phyloP scores from a whole-genome alignment of 2,888 invertebrate genomes.

The Cheilosia vulpina region DNA sequence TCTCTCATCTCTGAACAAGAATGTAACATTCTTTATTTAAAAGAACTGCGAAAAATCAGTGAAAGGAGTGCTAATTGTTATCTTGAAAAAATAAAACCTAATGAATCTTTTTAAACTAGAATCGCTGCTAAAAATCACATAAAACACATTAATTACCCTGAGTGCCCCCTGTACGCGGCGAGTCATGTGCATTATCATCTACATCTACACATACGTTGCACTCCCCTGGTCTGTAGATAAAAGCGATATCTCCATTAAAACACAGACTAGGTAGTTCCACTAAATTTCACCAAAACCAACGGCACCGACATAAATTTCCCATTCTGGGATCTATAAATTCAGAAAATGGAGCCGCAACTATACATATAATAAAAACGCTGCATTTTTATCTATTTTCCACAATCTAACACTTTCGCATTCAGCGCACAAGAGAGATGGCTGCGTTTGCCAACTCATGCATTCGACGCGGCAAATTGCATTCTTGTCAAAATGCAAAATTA shows the following conservation, averaged over 20 bases:
- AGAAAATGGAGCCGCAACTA: slow-evolving; percentile 37
- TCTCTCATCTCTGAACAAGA: no score
- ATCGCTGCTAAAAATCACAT: slow-evolving; percentile 50
- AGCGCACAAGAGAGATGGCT: slow-evolving; percentile 16
- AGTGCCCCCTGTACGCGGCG: neutral
- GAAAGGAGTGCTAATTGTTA: neutral
- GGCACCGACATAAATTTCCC: slow-evolving; percentile 33
- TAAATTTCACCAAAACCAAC: slow-evolving; percentile 21
- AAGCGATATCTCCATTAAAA: slow-evolving; percentile 44
- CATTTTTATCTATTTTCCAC: slow-evolving; percentile 27
- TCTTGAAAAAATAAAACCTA: neutral
- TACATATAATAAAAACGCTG: slow-evolving; percentile 12
- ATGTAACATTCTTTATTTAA: neutral
- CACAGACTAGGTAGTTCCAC: slow-evolving; percentile 20
- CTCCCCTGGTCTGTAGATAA: slow-evolving; percentile 13
- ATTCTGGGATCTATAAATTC: slow-evolving; percentile 59
- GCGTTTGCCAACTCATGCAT: slow-evolving; percentile 29
- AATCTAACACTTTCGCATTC: slow-evolving; percentile 38
- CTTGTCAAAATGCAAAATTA: slow-evolving; percentile 22
- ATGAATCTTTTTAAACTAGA: slow-evolving; percentile 20
- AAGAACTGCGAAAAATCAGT: neutral
- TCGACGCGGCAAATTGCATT: slow-evolving; percentile 28
- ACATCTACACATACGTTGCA: slow-evolving; percentile 6
- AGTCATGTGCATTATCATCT: slow-evolving; percentile 27
- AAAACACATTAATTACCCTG: slow-evolving; percentile 57